Conservation (phyloP, 2,113 vertebrate genomes). For the Edolisoma coerulescens region DNA sequence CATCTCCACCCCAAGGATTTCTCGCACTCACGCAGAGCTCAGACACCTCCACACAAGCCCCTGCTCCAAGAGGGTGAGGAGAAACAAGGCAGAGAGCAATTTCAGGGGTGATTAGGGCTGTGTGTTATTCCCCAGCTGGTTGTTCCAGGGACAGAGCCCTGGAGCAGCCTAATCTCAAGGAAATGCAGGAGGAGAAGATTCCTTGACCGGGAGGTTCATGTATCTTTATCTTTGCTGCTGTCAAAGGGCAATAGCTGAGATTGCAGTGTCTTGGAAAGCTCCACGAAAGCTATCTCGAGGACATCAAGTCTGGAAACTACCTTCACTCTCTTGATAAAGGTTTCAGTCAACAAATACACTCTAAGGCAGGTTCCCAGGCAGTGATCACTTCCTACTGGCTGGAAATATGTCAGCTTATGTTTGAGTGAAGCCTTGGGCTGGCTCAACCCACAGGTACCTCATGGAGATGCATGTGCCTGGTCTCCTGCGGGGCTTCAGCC, state of each 20-base stretch:
- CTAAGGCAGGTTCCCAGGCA: neutral
- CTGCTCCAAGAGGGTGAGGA: neutral
- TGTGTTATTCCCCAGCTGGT: neutral
- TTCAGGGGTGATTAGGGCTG: neutral
- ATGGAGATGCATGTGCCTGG: neutral
- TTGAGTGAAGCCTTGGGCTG: neutral
- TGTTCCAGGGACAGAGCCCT: neutral
- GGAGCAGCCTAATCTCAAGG: neutral
- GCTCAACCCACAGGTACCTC: neutral
- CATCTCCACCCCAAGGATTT: neutral
- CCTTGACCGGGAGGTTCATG: neutral
- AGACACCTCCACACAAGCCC: neutral
- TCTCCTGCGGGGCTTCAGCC: neutral
- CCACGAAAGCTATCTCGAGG: neutral
- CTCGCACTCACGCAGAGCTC: rapidly evolving
- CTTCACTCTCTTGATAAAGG: constrained; percentile 60
- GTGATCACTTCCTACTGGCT: neutral
- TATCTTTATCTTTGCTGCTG: constrained; percentile 37
- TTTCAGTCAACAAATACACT: neutral
- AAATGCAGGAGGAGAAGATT: neutral
- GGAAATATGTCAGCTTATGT: neutral
- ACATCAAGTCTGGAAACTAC: constrained; percentile 4
- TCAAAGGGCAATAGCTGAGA: constrained; percentile 53
- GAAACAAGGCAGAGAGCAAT: neutral
- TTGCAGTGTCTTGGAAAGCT: neutral